Conservation (phyloP, 2,888 invertebrate species). For the Pecten maximus region DNA sequence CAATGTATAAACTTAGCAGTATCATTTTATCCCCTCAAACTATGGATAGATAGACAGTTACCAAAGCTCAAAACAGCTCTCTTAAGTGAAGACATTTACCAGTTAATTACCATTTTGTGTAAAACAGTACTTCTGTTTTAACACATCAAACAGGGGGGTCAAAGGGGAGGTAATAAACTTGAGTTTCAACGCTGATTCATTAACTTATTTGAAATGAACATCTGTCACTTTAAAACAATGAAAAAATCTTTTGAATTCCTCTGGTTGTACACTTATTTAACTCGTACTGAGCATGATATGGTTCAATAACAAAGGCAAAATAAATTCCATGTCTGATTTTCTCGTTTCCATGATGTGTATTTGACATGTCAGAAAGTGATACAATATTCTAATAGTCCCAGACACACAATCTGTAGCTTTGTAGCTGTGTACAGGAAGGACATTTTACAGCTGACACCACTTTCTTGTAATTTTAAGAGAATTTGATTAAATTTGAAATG, state of each 20-base stretch:
- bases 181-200: background rate
- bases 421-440: background rate
- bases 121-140: background rate
- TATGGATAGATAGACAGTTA: too few species aligned
- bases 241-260: background rate
- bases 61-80: too few species aligned
- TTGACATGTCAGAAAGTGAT: slow-evolving; percentile 9
- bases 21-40: too few species aligned
- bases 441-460: background rate
- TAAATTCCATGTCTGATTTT: background rate
- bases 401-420: background rate
- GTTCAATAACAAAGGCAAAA: background rate
- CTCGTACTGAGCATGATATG: background rate
- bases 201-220: background rate
- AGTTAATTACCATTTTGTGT: too few species aligned
- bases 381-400: background rate
- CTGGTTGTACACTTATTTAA: background rate
- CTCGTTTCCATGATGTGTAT: background rate
- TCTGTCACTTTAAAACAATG: background rate
- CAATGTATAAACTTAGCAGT: too few species aligned
- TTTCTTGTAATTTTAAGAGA: too few species aligned
- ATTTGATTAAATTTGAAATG: background rate
- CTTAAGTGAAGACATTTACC: too few species aligned
- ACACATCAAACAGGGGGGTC: background rate
- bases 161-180: background rate